Percentiles rank a stretch among this genome's conserved stretches.
These are phyloP conservation scores for Serrognathus titanus DNA, from an alignment of 2,888 invertebrate genomes.

Conservation along the genomic window DNA sequence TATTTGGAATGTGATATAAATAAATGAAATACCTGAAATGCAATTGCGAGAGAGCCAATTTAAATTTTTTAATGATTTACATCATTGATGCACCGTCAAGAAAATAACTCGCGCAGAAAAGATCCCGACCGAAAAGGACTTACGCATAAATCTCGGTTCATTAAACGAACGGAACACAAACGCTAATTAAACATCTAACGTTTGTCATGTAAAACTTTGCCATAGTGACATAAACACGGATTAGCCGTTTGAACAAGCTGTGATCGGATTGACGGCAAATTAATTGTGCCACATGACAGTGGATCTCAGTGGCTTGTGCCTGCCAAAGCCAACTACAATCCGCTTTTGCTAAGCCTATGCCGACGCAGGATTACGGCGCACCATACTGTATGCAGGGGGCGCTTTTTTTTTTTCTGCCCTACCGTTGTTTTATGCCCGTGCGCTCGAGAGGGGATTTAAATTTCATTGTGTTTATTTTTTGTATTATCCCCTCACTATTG, in stretches of 20 bases:
- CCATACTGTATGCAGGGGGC: constrained; percentile 29
- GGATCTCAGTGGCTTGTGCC: constrained; percentile 35
- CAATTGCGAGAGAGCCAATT: no score
- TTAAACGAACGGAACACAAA: not conserved
- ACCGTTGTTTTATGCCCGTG: not conserved
- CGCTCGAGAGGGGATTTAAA: constrained; percentile 3
- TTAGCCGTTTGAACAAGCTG: constrained; percentile 44
- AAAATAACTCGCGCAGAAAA: no score
- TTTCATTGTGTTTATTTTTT: constrained; percentile 6
- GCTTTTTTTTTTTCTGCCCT: constrained; percentile 19
- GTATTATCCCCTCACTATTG: constrained; percentile 5
- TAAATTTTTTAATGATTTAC: no score
- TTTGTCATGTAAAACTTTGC: constrained; percentile 22
- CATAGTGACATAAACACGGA: constrained; percentile 44
- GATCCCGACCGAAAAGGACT: no score
- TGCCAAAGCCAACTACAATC: constrained; percentile 39
- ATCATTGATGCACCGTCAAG: no score
- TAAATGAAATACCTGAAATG: no score
- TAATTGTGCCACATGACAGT: constrained; percentile 46
- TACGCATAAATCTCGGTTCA: no score
- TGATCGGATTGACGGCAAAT: constrained; percentile 47
- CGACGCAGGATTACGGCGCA: constrained; percentile 36
- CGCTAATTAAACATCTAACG: constrained; percentile 36
- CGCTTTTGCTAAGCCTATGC: constrained; percentile 44
- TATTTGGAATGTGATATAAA: no score